Base-by-base conservation (phyloP, 2,113 vertebrate genomes). In the Loxodonta africana region DNA sequence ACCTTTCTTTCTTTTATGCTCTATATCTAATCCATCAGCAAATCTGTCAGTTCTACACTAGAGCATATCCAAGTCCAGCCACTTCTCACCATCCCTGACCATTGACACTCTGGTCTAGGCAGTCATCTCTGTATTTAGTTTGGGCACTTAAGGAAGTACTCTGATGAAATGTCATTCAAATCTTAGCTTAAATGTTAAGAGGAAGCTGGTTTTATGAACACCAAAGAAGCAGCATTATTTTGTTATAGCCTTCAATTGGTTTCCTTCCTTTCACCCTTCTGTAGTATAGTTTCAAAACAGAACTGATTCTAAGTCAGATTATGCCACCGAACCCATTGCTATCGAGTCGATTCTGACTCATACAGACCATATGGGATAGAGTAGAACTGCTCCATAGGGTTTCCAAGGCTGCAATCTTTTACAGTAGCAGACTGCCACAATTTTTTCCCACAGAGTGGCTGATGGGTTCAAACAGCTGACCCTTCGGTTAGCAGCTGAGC, bases 181-280 rank as follows among this genome's bases (percentile, higher is more conserved):
- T 88, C n/a, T 95, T 67, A 73, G 71, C 26, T 88, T 81, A 60
- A 76, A 91, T 91, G 67, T 93, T 33, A 82, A 74, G 91, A 95
- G 85, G 88, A 63, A 92, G 41, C 71, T 69, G 5, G 28, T 81
- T 94, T 88, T 83, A 62, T 96, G 44, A 93, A 91, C 51, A 77
- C 84, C 17, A 44, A 67, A 33, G 73, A 95, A 89, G 33, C 65
- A 63, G 25, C 4, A 53, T 69, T 71, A 57, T 83, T 94, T 95
- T 93, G 78, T 74, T 60, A 0, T 73, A 73, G 48, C 6, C 46
- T 91, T 95, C 25, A 28, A 62, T 92, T 96, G 44, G 46, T 88
- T 95, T 93, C 51, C 11, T 69, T 92, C 44, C 44, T 88, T 91
- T 17, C 44, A 25, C 86, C 80, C 5, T 37, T 12, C 46, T 80